Evolutionary conservation across 2,113 vertebrate genomes (phyloP).

Genomic region (Mixornis gularis): DNA sequence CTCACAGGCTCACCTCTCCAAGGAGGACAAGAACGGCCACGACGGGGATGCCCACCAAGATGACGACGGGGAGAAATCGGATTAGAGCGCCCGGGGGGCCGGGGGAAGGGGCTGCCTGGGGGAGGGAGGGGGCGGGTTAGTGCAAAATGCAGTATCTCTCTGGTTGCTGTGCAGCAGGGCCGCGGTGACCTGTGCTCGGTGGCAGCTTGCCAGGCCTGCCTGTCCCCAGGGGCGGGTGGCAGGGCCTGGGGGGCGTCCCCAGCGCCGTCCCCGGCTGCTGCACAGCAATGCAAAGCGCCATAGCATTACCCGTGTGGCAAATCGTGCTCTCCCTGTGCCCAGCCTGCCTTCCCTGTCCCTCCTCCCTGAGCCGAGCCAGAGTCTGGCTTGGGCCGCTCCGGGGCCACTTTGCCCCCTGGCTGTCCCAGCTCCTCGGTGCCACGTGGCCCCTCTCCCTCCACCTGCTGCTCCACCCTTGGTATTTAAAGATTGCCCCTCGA

Average conservation of each 20-base stretch:
- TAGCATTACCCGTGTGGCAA: not conserved
- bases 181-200: not conserved
- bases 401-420: not conserved
- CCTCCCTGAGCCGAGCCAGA: not conserved
- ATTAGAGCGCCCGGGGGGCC: constrained; percentile 68
- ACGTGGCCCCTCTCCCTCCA: constrained; percentile 5
- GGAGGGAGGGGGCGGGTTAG: not conserved
- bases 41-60: constrained; percentile 86
- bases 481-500: constrained; percentile 38
- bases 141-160: constrained; percentile 19
- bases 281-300: not conserved
- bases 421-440: constrained; percentile 18
- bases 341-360: not conserved
- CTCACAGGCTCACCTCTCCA: constrained; percentile 88
- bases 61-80: constrained; percentile 92
- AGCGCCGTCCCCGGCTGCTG: not conserved
- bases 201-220: not conserved
- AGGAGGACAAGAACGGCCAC: constrained; percentile 92
- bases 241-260: not conserved
- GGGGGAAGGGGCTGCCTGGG: not conserved
- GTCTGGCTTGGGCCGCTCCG: not conserved
- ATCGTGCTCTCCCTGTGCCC: not conserved
- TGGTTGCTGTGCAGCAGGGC: not conserved
- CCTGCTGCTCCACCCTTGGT: not conserved
- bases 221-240: not conserved